Evolutionary conservation across 2,797 vertebrate species (phyloP).

Genomic region (Hydrocynus forskahlii): DNA sequence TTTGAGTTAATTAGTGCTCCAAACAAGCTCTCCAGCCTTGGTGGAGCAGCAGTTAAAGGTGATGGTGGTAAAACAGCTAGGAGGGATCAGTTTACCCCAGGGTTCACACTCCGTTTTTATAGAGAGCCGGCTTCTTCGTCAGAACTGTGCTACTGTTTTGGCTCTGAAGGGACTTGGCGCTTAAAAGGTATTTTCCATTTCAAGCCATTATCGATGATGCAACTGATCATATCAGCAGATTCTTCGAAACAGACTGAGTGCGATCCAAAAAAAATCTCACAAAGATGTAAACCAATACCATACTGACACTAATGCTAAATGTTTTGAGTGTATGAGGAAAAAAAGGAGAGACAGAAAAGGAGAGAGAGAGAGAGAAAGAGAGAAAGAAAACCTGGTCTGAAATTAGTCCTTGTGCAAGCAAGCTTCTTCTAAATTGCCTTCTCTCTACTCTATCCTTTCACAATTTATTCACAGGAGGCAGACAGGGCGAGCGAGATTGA

Average conservation of each 20-base stretch:
- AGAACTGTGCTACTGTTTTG: constrained; percentile 75
- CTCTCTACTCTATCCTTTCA: constrained; percentile 70
- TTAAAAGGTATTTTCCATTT: constrained; percentile 42
- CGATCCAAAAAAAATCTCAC: constrained; percentile 79
- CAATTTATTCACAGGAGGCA: constrained; percentile 68
- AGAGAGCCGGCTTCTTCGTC: constrained; percentile 75
- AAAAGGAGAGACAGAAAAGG: constrained; percentile 71
- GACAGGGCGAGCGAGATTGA: constrained; percentile 69
- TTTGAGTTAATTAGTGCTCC: constrained; percentile 78
- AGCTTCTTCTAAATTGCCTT: constrained; percentile 81
- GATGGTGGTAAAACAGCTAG: constrained; percentile 67
- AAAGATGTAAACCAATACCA: constrained; percentile 79
- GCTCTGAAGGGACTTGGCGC: constrained; percentile 66
- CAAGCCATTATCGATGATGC: constrained; percentile 79
- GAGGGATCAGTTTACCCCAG: constrained; percentile 72
- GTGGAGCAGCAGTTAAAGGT: constrained; percentile 68
- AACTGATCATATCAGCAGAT: constrained; percentile 80
- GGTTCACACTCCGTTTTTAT: constrained; percentile 77
- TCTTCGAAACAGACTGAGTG: constrained; percentile 67
- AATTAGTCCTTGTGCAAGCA: constrained; percentile 77
- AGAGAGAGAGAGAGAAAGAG: constrained; percentile 72
- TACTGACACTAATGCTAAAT: constrained; percentile 70
- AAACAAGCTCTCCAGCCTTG: constrained; percentile 71
- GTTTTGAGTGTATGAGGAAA: constrained; percentile 72
- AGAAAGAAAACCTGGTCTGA: constrained; percentile 72